Evolutionary conservation across 2,113 vertebrate species (phyloP).

Genomic region (Mus musculus): GRCm39 chr13:104795501-104796000

Average conservation of each 20-base stretch:
- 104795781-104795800: neutral
- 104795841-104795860: slow-evolving; percentile 9
- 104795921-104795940: neutral
- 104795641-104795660: neutral
- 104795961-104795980: neutral
- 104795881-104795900: neutral
- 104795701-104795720: slow-evolving; percentile 7
- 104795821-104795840: slow-evolving; percentile 44
- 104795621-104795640: neutral
- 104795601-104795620: neutral
- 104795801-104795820: neutral
- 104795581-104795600: too few relatives aligned
- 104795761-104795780: slow-evolving; percentile 10
- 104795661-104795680: neutral
- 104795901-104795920: neutral
- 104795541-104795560: too few relatives aligned
- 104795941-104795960: neutral
- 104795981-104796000: neutral
- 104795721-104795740: neutral
- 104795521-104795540: too few relatives aligned
- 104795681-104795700: neutral
- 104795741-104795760: neutral
- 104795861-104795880: neutral
- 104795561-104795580: too few relatives aligned
- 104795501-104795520: neutral